These are phyloP conservation scores for Drosophila hawaiiensis DNA, from an alignment of 2,888 invertebrate species.

Conservation along the genomic window DNA sequence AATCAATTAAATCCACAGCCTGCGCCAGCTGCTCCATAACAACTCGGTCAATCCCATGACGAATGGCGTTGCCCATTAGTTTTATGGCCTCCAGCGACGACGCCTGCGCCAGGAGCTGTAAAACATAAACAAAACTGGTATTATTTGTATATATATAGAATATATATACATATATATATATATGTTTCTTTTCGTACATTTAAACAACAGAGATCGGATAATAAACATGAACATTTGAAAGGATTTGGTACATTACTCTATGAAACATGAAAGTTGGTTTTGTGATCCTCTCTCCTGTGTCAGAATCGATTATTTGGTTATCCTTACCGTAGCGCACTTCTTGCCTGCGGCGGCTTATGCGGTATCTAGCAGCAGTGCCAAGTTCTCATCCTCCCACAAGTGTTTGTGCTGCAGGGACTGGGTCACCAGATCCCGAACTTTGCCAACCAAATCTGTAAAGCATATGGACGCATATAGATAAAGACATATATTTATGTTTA, in stretches of 20 bases:
- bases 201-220: not conserved
- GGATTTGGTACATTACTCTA: not conserved
- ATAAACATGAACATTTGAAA: not conserved
- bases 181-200: not conserved
- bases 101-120: constrained; percentile 20
- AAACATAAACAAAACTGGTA: not conserved
- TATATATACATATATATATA: not conserved
- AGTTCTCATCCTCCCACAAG: constrained; percentile 28
- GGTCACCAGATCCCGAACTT: constrained; percentile 12
- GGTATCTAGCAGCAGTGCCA: not conserved
- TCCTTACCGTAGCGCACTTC: constrained; percentile 22
- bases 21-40: constrained; percentile 22
- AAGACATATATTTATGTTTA: not conserved
- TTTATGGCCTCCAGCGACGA: constrained; percentile 31
- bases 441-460: constrained; percentile 8
- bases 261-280: not conserved
- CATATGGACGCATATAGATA: not conserved
- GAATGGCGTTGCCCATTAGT: constrained; percentile 16
- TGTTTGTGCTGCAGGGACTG: constrained; percentile 12
- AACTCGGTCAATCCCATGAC: not conserved
- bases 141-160: not conserved
- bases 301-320: not conserved
- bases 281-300: not conserved
- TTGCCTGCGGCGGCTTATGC: not conserved
- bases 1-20: not conserved